Conservation (phyloP, 1,140 invertebrate genomes). For the Mactra quadrangularis region DNA sequence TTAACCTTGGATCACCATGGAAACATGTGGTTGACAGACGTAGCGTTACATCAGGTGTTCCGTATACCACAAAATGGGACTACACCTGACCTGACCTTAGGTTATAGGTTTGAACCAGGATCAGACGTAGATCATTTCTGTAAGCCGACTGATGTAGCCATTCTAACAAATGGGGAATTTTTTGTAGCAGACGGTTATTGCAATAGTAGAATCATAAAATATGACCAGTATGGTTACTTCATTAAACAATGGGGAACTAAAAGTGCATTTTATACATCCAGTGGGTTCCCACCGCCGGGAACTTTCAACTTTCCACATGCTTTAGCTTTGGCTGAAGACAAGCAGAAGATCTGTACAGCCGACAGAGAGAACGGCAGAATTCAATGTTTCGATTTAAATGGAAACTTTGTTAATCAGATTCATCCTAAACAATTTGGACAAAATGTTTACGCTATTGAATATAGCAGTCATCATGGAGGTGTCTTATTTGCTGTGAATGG, state of each 20-base stretch:
- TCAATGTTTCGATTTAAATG: conserved; percentile 84
- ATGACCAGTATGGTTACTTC: conserved; percentile 90
- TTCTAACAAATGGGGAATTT: conserved; percentile 92
- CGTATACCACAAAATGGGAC: conserved; percentile 88
- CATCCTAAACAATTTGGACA: conserved; percentile 77
- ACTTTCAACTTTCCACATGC: conserved; percentile 92
- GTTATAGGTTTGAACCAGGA: conserved; percentile 92
- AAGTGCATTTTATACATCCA: conserved; percentile 15
- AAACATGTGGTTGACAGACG: conserved; percentile 97
- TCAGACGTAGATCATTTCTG: conserved; percentile 91
- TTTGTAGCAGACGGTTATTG: conserved; percentile 98
- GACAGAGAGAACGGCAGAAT: conserved; percentile 96
- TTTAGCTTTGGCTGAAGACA: conserved; percentile 91
- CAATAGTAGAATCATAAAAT: conserved; percentile 94
- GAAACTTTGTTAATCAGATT: conserved; percentile 77
- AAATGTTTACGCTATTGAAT: conserved; percentile 82
- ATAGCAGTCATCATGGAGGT: conserved; percentile 83
- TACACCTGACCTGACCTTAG: conserved; percentile 88
- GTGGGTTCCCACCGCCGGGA: conserved; percentile 37
- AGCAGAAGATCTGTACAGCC: conserved; percentile 94
- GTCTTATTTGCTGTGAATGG: conserved; percentile 93
- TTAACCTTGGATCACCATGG: conserved; percentile 93
- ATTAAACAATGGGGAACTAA: conserved; percentile 90
- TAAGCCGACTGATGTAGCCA: conserved; percentile 95
- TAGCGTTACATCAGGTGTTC: conserved; percentile 95